phyloP scores from a whole-genome alignment of 2,888 invertebrate genomes.

The Ephialtes manifestator region DNA sequence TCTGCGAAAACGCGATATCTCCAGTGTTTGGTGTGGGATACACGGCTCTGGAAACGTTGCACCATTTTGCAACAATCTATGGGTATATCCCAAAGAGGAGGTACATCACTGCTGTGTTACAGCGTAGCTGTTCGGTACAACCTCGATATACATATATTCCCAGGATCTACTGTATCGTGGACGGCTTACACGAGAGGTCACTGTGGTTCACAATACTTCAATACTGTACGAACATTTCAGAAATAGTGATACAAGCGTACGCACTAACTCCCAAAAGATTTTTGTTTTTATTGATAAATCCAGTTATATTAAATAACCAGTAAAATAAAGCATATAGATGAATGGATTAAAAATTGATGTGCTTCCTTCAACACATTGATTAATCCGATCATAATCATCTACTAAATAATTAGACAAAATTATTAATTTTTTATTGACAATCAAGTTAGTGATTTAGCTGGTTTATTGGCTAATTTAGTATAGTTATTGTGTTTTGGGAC shows the following conservation, averaged over 20 bases:
- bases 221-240: background rate
- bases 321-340: too few species aligned
- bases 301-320: background rate
- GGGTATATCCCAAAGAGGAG: background rate
- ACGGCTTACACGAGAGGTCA: background rate
- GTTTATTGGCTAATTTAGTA: too few species aligned
- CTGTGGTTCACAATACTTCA: background rate
- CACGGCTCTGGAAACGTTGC: conserved; percentile 16
- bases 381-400: too few species aligned
- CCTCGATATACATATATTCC: background rate
- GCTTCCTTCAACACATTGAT: too few species aligned
- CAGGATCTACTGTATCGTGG: background rate
- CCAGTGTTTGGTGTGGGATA: conserved; percentile 19
- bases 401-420: too few species aligned
- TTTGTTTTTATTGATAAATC: background rate
- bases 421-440: too few species aligned
- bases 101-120: background rate
- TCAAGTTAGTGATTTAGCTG: too few species aligned
- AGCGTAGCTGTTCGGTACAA: background rate
- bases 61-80: background rate
- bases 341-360: too few species aligned
- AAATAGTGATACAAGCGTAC: background rate
- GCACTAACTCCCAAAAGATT: background rate
- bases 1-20: conserved; percentile 24
- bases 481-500: too few species aligned